Percentiles rank a stretch among this genome's conserved stretches.
Conservation (phyloP, 2,888 invertebrate species). For the Lacanobia oleracea region DNA sequence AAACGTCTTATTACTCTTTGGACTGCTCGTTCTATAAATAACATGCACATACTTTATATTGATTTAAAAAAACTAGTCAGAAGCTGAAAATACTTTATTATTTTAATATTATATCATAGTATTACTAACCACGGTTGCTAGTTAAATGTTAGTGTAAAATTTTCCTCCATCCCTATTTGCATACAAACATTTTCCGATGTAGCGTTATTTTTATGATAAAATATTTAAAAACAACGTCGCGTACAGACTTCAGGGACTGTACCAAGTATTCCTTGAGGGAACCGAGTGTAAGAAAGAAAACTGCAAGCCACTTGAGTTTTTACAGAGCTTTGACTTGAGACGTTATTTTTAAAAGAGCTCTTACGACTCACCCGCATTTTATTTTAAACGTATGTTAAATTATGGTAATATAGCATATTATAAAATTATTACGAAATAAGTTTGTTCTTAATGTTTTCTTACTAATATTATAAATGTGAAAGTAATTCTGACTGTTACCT, state of each 20-base stretch:
- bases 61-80: neutral
- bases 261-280: conserved; percentile 68
- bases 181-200: conserved; percentile 52
- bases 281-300: conserved; percentile 72
- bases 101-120: neutral
- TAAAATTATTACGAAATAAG: conserved; percentile 8
- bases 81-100: neutral
- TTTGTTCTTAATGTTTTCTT: neutral
- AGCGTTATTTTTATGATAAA: conserved; percentile 68
- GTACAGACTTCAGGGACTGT: conserved; percentile 67
- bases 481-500: too few species aligned
- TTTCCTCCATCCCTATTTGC: conserved; percentile 35
- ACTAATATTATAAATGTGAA: too few species aligned
- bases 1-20: neutral
- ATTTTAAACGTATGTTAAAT: conserved; percentile 52
- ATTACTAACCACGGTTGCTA: conserved; percentile 19
- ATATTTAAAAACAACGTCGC: conserved; percentile 71
- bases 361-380: conserved; percentile 60
- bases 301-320: conserved; percentile 75
- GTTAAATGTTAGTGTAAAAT: conserved; percentile 44
- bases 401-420: conserved; percentile 9
- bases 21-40: neutral
- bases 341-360: conserved; percentile 70
- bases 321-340: conserved; percentile 71
- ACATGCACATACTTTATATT: neutral